Percentiles rank a stretch among this genome's conserved stretches.
Conservation (phyloP, 2,797 vertebrate species). For the Spinibarbus caldwelli region DNA sequence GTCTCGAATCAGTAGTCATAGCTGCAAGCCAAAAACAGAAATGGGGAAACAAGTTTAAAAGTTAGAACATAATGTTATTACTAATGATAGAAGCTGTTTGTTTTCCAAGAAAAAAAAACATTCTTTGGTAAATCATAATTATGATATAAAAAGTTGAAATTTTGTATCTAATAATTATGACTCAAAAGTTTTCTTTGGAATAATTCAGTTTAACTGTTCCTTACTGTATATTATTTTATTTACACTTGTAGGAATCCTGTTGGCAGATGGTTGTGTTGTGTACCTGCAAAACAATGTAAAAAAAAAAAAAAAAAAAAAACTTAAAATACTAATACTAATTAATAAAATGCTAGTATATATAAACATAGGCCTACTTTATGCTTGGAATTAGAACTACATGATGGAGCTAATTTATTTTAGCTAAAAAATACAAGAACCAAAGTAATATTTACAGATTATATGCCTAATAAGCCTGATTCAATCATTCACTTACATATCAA, state of each 20-base stretch:
- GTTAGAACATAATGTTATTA: background rate
- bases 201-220: background rate
- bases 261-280: background rate
- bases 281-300: background rate
- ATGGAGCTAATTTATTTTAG: too few species aligned
- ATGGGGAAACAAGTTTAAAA: background rate
- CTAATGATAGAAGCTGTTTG: background rate
- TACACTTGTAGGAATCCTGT: background rate
- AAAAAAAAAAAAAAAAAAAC: too few species aligned
- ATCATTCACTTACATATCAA: background rate
- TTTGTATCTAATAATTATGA: too few species aligned
- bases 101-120: background rate
- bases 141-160: background rate
- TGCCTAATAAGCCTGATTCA: background rate
- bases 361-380: too few species aligned
- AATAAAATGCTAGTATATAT: too few species aligned
- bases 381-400: too few species aligned
- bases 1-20: background rate
- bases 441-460: background rate
- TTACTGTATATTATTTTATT: background rate
- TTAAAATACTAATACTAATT: too few species aligned
- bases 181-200: too few species aligned
- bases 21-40: background rate
- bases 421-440: background rate
- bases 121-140: background rate